Evolutionary conservation across 2,888 invertebrate genomes (phyloP).

Genomic region (Drosophila histrio): DNA sequence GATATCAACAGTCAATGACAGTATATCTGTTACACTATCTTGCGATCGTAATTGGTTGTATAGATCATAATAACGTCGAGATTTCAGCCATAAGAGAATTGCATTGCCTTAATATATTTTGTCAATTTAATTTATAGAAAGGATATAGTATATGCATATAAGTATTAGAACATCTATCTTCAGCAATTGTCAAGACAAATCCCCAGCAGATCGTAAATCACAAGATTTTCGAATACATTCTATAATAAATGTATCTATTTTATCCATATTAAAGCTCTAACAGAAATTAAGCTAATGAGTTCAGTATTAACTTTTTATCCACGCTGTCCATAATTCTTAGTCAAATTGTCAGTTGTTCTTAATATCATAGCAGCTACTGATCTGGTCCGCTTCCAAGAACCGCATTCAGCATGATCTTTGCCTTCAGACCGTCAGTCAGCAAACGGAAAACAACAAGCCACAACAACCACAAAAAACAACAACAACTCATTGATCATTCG

Average conservation of each 20-base stretch:
- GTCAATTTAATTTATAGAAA: no score
- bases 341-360: conserved; percentile 23
- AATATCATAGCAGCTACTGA: conserved; percentile 25
- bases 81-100: not conserved
- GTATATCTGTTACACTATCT: conserved; percentile 22
- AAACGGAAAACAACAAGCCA: not conserved
- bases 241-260: not conserved
- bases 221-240: not conserved
- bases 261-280: not conserved
- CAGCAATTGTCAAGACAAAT: not conserved
- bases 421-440: not conserved
- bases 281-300: not conserved
- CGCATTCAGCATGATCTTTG: conserved; percentile 3
- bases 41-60: not conserved
- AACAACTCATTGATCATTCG: conserved; percentile 43
- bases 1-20: conserved; percentile 15
- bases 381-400: conserved; percentile 26
- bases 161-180: not conserved
- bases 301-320: not conserved
- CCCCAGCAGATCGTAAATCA: not conserved
- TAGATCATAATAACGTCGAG: not conserved
- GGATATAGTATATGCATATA: no score
- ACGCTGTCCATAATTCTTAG: conserved; percentile 8
- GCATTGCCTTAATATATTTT: no score
- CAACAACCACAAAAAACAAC: conserved; percentile 12